phyloP scores from a whole-genome alignment of 1,140 invertebrate species.

The Pseudomyrmex pallidus region DNA sequence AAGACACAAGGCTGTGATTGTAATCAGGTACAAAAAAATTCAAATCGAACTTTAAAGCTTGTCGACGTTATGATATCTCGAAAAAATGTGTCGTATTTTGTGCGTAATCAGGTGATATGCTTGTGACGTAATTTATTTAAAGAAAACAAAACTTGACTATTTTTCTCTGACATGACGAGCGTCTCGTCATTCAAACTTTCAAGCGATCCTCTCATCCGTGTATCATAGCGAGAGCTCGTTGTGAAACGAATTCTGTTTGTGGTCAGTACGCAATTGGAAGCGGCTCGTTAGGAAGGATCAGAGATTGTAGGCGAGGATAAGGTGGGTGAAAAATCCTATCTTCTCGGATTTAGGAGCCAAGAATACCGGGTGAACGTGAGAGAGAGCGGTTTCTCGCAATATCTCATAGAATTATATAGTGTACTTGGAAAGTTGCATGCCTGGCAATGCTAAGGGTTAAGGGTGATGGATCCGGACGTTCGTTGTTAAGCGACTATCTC shows the following conservation, averaged over 20 bases:
- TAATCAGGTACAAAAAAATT: constrained; percentile 44
- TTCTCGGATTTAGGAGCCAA: constrained; percentile 73
- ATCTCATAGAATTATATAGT: constrained; percentile 73
- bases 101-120: constrained; percentile 41
- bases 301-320: constrained; percentile 78
- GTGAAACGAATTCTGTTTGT: constrained; percentile 64
- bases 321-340: constrained; percentile 83
- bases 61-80: constrained; percentile 54
- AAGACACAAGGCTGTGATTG: background rate
- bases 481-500: constrained; percentile 70
- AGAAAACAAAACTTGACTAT: background rate
- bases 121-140: constrained; percentile 33
- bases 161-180: constrained; percentile 15
- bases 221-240: constrained; percentile 64
- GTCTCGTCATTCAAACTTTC: constrained; percentile 39
- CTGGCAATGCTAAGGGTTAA: constrained; percentile 81
- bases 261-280: constrained; percentile 71
- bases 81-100: constrained; percentile 9
- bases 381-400: constrained; percentile 59
- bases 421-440: constrained; percentile 82
- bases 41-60: constrained; percentile 46
- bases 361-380: constrained; percentile 56
- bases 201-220: constrained; percentile 51
- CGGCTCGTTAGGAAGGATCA: constrained; percentile 69
- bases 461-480: constrained; percentile 81